These are phyloP conservation scores for Cephalopterus ornatus DNA, from an alignment of 2,113 vertebrate genomes.

Conservation along the genomic window DNA sequence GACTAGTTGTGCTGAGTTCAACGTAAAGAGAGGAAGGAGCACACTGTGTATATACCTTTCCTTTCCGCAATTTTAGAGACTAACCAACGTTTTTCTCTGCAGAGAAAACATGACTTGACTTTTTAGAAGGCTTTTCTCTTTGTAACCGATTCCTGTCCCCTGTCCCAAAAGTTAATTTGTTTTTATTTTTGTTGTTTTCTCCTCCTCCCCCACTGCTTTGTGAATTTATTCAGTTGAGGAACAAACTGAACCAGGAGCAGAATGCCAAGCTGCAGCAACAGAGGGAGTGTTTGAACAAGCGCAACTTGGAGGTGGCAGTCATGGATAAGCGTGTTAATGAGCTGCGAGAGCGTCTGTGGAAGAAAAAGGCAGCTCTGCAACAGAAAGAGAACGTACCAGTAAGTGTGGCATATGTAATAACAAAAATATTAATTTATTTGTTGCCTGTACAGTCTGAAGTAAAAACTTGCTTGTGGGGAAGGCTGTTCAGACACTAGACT, in stretches of 20 bases:
- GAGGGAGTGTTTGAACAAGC: constrained; percentile 93
- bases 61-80: not conserved
- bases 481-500: not conserved
- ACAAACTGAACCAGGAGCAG: constrained; percentile 97
- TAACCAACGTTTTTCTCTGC: not conserved
- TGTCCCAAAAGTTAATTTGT: constrained; percentile 20
- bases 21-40: not conserved
- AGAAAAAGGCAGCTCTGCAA: constrained; percentile 96
- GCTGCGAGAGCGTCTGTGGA: constrained; percentile 94
- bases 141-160: not conserved
- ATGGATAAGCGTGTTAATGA: constrained; percentile 96
- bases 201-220: not conserved
- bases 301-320: constrained; percentile 90
- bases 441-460: not conserved
- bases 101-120: not conserved
- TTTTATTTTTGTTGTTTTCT: constrained; percentile 47
- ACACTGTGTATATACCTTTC: not conserved
- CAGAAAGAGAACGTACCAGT: constrained; percentile 94
- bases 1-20: not conserved
- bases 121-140: not conserved
- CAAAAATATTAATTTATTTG: not conserved
- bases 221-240: constrained; percentile 84
- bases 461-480: not conserved
- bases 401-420: constrained; percentile 57
- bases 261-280: constrained; percentile 93